Evolutionary conservation across 2,113 vertebrate genomes (phyloP), one percentile per base, ranked within the genome.

Genomic region (Genyomyrus donnyi): DNA sequence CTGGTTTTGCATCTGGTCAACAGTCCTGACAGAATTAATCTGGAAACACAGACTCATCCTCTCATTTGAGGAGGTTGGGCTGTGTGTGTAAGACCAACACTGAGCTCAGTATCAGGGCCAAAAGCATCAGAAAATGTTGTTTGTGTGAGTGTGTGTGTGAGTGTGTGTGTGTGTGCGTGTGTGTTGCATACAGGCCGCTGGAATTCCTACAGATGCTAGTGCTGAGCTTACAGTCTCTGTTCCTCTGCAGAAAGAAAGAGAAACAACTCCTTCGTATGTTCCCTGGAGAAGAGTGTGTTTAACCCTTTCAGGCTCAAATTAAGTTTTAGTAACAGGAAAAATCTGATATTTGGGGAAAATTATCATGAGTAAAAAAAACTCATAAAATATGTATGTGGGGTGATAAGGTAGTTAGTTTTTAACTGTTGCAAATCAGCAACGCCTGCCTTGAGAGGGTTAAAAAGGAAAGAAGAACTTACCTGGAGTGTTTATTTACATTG

Each of bases 1-100:
- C 84, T 49, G 45, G 45, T 4, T 62, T 87, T 56, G 45, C 83
- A 70, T 90, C 84, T 87, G 84, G n/a, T 90, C 58, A 87, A 87
- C 48, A 70, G 89, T 52, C 31, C 27, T 87, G 58, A 90, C 49
- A 86, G 31, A 87, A 66, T 70, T 48, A 87, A 42, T 90, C 27
- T 46, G 48, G 58, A 39, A 87, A 48, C 83, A 35, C 83, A 35
- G 42, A 74, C 56, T 66, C 42, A 13, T n/a, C 19, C 21, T 89
- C 45, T 48, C 39, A 31, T 46, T 15, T 85, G 27, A 11, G 62
- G 24, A 39, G 88, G 7, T 17, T 19, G 42, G 88, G 6, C 88
- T 80, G 80, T 53, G 89, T 58, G 35, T 62, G 5, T 45, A 45
- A 45, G 42, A 15, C 50, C 53, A 53, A 58, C 42, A 52, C 52